Conservation (phyloP, 1,140 invertebrate species). For the Caenorhabditis briggsae region DNA sequence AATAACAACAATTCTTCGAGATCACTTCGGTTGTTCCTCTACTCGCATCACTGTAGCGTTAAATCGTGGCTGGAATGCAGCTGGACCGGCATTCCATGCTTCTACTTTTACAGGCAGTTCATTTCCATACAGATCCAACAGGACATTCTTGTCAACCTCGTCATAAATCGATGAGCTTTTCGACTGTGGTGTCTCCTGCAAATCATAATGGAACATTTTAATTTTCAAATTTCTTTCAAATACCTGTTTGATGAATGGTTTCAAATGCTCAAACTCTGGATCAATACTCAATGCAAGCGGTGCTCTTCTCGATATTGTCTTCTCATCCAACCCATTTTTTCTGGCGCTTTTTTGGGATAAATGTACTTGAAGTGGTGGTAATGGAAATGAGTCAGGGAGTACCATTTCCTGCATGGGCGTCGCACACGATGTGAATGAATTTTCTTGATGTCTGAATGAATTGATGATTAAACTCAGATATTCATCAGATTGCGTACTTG, state of each 20-base stretch:
- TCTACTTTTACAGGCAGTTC: constrained; percentile 74
- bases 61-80: constrained; percentile 56
- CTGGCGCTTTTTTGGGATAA: constrained; percentile 63
- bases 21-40: constrained; percentile 42
- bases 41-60: constrained; percentile 40
- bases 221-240: not conserved
- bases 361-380: constrained; percentile 75
- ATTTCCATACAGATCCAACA: constrained; percentile 74
- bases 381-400: constrained; percentile 72
- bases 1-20: not conserved
- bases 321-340: constrained; percentile 63
- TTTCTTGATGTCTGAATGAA: constrained; percentile 71
- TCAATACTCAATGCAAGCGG: constrained; percentile 72
- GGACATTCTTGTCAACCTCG: constrained; percentile 70
- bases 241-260: constrained; percentile 70
- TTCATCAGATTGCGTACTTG: constrained; percentile 60
- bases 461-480: not conserved
- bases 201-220: not conserved
- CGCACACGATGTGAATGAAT: constrained; percentile 64
- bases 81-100: constrained; percentile 66
- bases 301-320: constrained; percentile 61
- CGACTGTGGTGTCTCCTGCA: constrained; percentile 43
- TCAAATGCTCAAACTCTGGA: constrained; percentile 73
- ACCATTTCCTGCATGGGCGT: constrained; percentile 66
- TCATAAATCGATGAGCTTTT: constrained; percentile 71